These are phyloP conservation scores for Anhinga rufa DNA, from an alignment of 2,113 vertebrate species.

Conservation along the genomic window DNA sequence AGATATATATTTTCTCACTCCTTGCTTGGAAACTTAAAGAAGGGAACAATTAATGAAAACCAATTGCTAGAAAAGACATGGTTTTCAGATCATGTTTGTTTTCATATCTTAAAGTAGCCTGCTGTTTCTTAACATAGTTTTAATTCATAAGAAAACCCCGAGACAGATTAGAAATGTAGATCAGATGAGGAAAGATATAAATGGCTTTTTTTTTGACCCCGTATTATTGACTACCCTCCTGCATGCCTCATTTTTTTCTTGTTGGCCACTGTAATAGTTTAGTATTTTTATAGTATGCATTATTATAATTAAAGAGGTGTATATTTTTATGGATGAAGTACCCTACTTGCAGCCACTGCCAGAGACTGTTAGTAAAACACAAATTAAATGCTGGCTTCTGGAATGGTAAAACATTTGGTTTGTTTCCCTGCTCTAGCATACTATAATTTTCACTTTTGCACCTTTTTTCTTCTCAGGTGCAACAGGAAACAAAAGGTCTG, in stretches of 20 bases:
- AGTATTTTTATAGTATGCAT: background rate
- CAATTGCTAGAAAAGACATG: constrained; percentile 15
- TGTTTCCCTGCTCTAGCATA: background rate
- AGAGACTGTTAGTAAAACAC: background rate
- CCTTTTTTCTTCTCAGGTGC: background rate
- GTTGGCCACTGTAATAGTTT: background rate
- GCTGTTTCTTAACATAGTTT: background rate
- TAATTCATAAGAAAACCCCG: background rate
- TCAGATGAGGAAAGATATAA: background rate
- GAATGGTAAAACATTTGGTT: background rate
- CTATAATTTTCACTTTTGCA: background rate
- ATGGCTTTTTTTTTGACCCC: background rate
- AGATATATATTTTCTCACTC: constrained; percentile 52
- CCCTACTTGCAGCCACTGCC: background rate
- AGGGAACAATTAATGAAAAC: constrained; percentile 51
- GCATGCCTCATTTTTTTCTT: background rate
- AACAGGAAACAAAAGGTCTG: background rate
- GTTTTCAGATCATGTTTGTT: constrained; percentile 35
- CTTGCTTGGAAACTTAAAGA: constrained; percentile 49
- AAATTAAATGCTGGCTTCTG: background rate
- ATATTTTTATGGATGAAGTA: background rate
- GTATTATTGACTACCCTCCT: background rate
- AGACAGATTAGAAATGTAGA: background rate
- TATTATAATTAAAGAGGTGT: background rate
- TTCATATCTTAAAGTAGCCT: background rate